Percentiles rank a stretch among this genome's conserved stretches.
These are phyloP conservation scores for Lamprotornis superbus DNA, from an alignment of 2,113 vertebrate species.

Conservation along the genomic window DNA sequence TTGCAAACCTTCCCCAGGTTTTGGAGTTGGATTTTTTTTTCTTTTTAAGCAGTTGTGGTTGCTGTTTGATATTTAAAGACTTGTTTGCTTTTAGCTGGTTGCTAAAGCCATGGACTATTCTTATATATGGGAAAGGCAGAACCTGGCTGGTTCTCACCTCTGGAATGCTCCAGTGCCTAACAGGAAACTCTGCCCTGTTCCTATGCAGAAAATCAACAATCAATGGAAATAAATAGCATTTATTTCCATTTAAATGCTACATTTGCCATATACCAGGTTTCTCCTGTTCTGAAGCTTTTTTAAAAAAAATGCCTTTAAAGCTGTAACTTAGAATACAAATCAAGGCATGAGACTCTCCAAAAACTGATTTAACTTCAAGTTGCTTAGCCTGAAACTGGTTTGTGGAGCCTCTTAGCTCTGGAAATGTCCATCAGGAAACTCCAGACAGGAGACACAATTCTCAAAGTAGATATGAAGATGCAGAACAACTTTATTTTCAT, in stretches of 20 bases:
- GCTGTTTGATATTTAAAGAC: not conserved
- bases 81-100: not conserved
- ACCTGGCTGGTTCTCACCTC: not conserved
- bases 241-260: not conserved
- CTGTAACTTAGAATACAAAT: not conserved
- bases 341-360: not conserved
- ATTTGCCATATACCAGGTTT: not conserved
- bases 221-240: too few relatives aligned
- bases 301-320: not conserved
- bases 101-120: rapidly evolving
- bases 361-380: not conserved
- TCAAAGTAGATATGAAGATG: not conserved
- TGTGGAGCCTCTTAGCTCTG: not conserved
- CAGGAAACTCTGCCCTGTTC: not conserved
- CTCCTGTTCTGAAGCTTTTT: not conserved
- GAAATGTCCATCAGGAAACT: not conserved
- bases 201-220: not conserved
- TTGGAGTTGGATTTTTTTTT: not conserved
- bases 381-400: not conserved
- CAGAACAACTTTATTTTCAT: not conserved
- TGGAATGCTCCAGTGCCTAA: rapidly evolving
- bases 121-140: rapidly evolving
- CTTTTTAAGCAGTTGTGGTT: not conserved
- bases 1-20: not conserved
- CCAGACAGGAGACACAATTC: not conserved